Percentiles rank a stretch among this genome's conserved stretches.
Conservation (phyloP, 2,888 invertebrate species). For the Rhagonycha fulva region DNA sequence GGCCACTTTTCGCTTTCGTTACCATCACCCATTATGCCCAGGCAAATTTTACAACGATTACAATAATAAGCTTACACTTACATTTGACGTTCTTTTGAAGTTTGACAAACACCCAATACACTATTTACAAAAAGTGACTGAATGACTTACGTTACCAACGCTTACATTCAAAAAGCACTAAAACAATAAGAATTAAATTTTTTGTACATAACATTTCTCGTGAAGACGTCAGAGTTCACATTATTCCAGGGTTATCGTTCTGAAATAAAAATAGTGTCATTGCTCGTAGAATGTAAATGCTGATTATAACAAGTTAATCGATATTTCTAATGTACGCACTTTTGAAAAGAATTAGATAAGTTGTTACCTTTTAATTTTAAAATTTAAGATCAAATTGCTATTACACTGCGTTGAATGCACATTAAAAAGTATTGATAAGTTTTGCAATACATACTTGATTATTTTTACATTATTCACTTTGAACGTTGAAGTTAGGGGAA, state of each 20-base stretch:
- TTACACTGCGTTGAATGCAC: too few relatives aligned
- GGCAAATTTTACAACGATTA: background rate
- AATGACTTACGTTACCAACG: background rate
- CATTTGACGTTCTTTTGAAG: slow-evolving; percentile 16
- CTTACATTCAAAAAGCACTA: too few relatives aligned
- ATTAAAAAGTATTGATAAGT: too few relatives aligned
- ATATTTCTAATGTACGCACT: background rate
- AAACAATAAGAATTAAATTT: background rate
- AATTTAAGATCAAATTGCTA: too few relatives aligned
- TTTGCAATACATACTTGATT: too few relatives aligned
- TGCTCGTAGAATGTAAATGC: background rate
- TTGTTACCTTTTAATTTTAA: too few relatives aligned
- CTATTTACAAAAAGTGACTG: background rate
- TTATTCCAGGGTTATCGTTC: background rate
- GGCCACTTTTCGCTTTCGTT: slow-evolving; percentile 67
- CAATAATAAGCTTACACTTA: slow-evolving; percentile 9
- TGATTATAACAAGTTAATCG: background rate
- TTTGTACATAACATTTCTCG: background rate
- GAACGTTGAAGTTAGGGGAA: too few relatives aligned
- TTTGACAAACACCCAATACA: background rate
- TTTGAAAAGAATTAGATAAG: background rate
- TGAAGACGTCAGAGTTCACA: background rate
- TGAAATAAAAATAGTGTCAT: background rate
- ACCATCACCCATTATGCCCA: slow-evolving; percentile 63
- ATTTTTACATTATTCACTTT: too few relatives aligned